These are phyloP conservation scores for Chromobotia macracanthus DNA, from an alignment of 2,797 vertebrate species.

Conservation along the genomic window DNA sequence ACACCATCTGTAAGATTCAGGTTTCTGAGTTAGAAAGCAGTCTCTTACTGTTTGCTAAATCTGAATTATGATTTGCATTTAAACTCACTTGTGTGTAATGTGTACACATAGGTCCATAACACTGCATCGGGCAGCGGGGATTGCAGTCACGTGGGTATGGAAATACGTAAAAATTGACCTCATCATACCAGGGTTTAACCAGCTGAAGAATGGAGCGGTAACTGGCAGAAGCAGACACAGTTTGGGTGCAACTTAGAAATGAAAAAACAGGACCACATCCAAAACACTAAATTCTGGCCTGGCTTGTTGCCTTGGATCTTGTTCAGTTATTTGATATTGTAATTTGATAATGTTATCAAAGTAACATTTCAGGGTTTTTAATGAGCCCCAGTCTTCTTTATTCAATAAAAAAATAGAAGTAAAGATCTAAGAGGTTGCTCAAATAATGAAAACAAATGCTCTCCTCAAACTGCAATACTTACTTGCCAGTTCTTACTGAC, in stretches of 20 bases:
- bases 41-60: not conserved
- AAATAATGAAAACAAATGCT: slow-evolving; percentile 7
- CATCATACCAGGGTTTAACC: slow-evolving; percentile 90
- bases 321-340: slow-evolving; percentile 18
- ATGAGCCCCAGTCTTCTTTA: slow-evolving; percentile 7
- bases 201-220: slow-evolving; percentile 87
- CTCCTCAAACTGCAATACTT: slow-evolving; percentile 36
- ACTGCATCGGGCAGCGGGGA: slow-evolving; percentile 85
- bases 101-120: slow-evolving; percentile 89
- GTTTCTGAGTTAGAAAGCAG: no score
- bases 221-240: slow-evolving; percentile 63
- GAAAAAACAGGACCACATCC: slow-evolving; percentile 15
- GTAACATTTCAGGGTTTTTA: slow-evolving; percentile 13
- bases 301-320: slow-evolving; percentile 12
- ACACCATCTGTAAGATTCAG: slow-evolving; percentile 82
- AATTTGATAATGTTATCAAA: not conserved
- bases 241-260: not conserved
- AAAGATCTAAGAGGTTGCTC: not conserved
- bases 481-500: slow-evolving; percentile 88
- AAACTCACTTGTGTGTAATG: slow-evolving; percentile 88
- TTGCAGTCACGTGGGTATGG: slow-evolving; percentile 86
- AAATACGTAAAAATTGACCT: slow-evolving; percentile 88
- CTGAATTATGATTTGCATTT: not conserved
- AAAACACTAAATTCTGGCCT: slow-evolving; percentile 25
- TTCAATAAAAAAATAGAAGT: not conserved